A percentile compares a stretch with the other conserved stretches of the same genome.
phyloP scores from a whole-genome alignment of 2,888 invertebrate species.

The Cenopis cana region DNA sequence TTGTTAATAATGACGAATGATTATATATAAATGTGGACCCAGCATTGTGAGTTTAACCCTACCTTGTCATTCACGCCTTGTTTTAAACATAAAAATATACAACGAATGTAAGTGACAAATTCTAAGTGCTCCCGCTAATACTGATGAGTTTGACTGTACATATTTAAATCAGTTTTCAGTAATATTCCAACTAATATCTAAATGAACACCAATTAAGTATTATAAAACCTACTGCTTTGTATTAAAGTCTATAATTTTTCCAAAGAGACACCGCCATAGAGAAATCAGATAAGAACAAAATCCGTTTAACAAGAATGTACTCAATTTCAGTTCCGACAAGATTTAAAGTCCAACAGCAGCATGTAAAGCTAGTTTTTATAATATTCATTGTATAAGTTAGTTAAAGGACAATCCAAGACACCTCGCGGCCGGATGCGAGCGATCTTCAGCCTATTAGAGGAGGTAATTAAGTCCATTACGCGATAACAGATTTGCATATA shows the following conservation, averaged over 20 bases:
- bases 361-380: neutral
- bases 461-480: conserved; percentile 35
- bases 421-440: conserved; percentile 32
- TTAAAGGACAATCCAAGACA: conserved; percentile 22
- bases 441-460: conserved; percentile 31
- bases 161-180: no score
- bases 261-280: neutral
- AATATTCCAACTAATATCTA: no score
- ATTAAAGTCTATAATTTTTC: neutral
- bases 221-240: neutral
- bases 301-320: neutral
- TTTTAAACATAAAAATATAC: no score
- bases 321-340: neutral
- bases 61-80: no score
- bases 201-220: neutral
- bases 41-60: no score
- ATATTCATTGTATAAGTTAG: conserved; percentile 10
- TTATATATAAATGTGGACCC: neutral
- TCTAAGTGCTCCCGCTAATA: no score
- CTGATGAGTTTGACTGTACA: no score
- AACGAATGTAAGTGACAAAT: no score
- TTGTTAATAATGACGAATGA: no score
- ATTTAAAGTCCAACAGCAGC: neutral
- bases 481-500: conserved; percentile 44
- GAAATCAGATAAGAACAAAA: neutral